Evolutionary conservation across 2,113 vertebrate species (phyloP), one percentile per base, ranked within the genome.

Genomic region (Bombycilla garrulus): DNA sequence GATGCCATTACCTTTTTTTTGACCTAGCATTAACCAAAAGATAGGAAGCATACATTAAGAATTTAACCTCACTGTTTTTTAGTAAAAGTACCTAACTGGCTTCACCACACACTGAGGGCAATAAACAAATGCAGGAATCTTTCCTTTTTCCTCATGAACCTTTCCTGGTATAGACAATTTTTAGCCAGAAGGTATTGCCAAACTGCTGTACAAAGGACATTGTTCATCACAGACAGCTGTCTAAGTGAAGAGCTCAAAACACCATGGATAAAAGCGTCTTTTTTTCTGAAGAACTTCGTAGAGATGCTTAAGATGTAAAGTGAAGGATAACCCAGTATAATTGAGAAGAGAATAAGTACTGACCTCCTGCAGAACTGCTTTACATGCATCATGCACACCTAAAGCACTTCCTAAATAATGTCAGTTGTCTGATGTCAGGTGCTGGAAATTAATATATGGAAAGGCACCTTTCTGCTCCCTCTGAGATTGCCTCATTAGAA

Each of bases 281-380:
- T 35, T 54, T 47, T 66, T 38, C 78, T 61, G 40, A 61, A 79
- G 22, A 65, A 12, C 31, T 86, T 64, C 9, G n/a, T 45, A 72
- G 56, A 86, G 26, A 50, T 94, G 53, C 8, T 82, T 80, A 64
- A 62, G 23, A 90, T 94, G 93, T 82, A 76, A 94, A 92, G 66
- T 90, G 57, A 79, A 91, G 91, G 40, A 29, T 91, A 93, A 85
- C 53, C 9, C 57, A 72, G 40, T 56, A 23, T 87, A 87, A 76
- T 0, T 89, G 84, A 79, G 77, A 90, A 60, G 18, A 81, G 17
- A 50, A 0, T 56, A 81, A 74, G 85, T 57, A 35, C 28, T 62
- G 80, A 92, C 61, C 44, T 92, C 13, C 69, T 11, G 18, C 45
- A 88, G 85, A 82, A 42, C 78, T 95, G 74, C 84, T 94, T 92